Conservation (phyloP, 2,113 vertebrate species). For the Holacanthus passer region DNA sequence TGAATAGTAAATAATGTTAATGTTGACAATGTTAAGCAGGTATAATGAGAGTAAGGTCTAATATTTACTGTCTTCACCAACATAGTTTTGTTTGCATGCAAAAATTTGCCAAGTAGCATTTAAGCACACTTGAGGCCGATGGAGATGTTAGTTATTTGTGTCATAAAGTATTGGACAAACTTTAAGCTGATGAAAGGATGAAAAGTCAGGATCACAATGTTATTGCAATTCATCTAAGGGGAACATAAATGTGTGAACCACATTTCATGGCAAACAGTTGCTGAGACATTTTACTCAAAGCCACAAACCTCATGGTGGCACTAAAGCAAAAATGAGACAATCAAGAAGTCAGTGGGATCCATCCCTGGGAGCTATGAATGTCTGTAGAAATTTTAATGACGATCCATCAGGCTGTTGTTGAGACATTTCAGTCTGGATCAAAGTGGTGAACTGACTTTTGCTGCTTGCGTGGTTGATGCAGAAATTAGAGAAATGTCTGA, state of each 20-base stretch:
- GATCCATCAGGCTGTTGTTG: not conserved
- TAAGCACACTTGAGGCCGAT: not conserved
- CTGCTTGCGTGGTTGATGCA: not conserved
- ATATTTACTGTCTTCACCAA: not conserved
- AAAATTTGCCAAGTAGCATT: not conserved
- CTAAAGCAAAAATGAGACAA: not conserved
- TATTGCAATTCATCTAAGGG: not conserved
- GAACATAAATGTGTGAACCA: not conserved
- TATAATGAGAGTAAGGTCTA: not conserved
- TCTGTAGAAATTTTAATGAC: not conserved
- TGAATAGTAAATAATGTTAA: not conserved
- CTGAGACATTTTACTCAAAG: not conserved
- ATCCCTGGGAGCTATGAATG: not conserved
- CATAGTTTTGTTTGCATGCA: not conserved
- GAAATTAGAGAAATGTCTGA: not conserved
- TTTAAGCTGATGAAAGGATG: not conserved
- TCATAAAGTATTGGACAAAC: too few relatives aligned
- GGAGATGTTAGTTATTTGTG: not conserved
- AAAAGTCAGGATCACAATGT: not conserved
- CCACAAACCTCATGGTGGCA: not conserved
- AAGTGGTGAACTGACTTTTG: not conserved
- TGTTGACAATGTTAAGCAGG: not conserved
- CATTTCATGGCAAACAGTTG: not conserved
- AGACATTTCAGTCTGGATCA: not conserved
- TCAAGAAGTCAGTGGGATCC: not conserved